Base-by-base conservation (phyloP, 2,797 vertebrate genomes). In the Ctenopoma multispine region DNA sequence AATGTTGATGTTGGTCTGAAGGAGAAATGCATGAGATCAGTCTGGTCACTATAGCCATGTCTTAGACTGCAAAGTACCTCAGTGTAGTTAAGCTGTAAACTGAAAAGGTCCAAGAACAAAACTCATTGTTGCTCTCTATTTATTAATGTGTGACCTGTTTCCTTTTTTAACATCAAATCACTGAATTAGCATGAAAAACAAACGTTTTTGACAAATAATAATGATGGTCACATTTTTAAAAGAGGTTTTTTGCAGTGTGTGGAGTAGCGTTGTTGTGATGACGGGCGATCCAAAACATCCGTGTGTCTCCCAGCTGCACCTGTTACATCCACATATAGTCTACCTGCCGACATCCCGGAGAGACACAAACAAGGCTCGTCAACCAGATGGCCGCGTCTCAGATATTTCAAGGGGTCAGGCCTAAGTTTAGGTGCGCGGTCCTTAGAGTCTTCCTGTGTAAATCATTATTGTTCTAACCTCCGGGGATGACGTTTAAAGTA, bases 321-420 rank as follows among this genome's bases (percentile, higher is more conserved):
- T 94, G 94, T 93, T 86, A 63, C 77, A 53, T 84, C 84, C 75
- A 83, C 79, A 84, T 84, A 89, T 87, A 90, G 72, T 88, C 68
- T 91, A 92, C 90, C 91, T 93, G 87, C 82, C 84, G 87, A 85
- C 85, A 85, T 89, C 76, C 81, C 69, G 70, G 72, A 79, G 73
- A 74, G 68, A 75, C 82, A 68, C 83, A 82, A 78, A 83, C 84
- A 54, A 80, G 78, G 47, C 76, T 58, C 58, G 58, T 63, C 63
- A 75, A 53, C 64, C 83, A 81, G 77, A 66, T 70, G 80, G 58
- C 65, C 44, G 44, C 67, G 57, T 73, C 64, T 63, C 69, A 63
- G 57, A 69, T 56, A 67, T 74, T 31, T 74, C 66, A 48, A 72
- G 15, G 72, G 54, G 53, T 61, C 75, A 41, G 4, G 75, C 0